phyloP scores from a whole-genome alignment of 2,888 invertebrate genomes.

The Hemicrepidius hirtus region DNA sequence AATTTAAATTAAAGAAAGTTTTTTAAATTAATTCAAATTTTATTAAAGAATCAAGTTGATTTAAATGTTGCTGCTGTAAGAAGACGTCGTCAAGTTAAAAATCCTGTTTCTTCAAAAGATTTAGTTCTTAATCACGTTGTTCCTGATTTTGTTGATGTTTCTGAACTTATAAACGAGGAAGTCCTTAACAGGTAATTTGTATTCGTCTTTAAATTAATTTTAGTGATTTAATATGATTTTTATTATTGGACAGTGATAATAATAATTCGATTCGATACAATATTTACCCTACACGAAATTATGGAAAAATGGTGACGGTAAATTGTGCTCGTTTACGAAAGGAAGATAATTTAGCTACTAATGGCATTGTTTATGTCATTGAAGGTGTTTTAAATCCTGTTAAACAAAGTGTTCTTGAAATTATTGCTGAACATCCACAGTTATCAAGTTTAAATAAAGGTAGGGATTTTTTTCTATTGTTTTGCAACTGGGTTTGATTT shows the following conservation, averaged over 20 bases:
- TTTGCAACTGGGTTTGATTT: neutral
- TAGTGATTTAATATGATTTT: conserved; percentile 10
- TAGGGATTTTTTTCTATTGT: conserved; percentile 56
- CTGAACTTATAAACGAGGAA: conserved; percentile 77
- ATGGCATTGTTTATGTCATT: conserved; percentile 80
- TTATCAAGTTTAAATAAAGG: conserved; percentile 76
- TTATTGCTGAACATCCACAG: conserved; percentile 76
- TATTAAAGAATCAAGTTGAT: conserved; percentile 73
- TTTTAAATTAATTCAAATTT: neutral
- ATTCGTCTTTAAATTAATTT: neutral
- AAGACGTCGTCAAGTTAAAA: conserved; percentile 60
- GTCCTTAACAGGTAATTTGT: conserved; percentile 68
- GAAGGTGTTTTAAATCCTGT: conserved; percentile 77
- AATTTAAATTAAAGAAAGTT: neutral
- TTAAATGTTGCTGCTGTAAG: conserved; percentile 55
- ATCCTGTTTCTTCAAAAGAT: conserved; percentile 71
- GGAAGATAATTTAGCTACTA: conserved; percentile 78
- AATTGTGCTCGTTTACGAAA: conserved; percentile 80
- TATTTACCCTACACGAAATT: conserved; percentile 73
- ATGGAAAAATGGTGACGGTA: conserved; percentile 75
- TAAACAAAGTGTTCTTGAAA: conserved; percentile 74
- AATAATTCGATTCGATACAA: conserved; percentile 76
- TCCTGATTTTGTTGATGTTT: conserved; percentile 74
- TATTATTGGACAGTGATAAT: conserved; percentile 68
- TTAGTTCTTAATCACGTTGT: conserved; percentile 77